Evolutionary conservation across 2,888 invertebrate species (phyloP), one percentile per base, ranked within the genome.

Genomic region (Cantharis rufa): DNA sequence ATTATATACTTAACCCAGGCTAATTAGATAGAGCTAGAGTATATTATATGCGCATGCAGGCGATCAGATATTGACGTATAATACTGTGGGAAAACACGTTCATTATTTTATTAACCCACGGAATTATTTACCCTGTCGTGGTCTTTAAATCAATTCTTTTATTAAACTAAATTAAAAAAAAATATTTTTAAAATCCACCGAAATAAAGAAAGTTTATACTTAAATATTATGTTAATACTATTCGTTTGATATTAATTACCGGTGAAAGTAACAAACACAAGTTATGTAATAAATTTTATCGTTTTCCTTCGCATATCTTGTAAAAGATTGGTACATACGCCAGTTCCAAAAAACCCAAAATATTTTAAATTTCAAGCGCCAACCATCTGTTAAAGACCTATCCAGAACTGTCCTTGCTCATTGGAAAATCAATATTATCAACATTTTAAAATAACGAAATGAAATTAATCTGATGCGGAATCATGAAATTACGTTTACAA

Each of bases 1-100:
- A 77, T 79, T 78, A 69, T 78, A 77, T 77, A 79, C 78, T 80
- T 80, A 80, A 79, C 80, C 80, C 80, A 75, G 75, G 70, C 72
- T 76, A 79, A 77, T 80, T 79, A 79, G 48, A 73, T 77, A 77
- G 75, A 78, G 18, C 75, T 74, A 63, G 77, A n/a, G 48, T 48
- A 77, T 62, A 75, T 24, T 24, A 66, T 76, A 76, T 69, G 79
- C 79, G 79, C 80, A 79, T 79, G 80, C 74, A 73, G 71, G 69
- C 62, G 24, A 74, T 63, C 72, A 70, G 72, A 74, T 78, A 78
- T 76, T 72, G 72, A 75, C 70, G 76, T 77, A 66, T 62, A 63
- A 69, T 28, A 72, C 71, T 71, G 76, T 76, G 79, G 76, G 78
- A 80, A 80, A 78, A 24, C 69, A 24, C 64, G 16, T n/a, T 48